Evolutionary conservation across 2,113 vertebrate species (phyloP).

Genomic region (Clarias gariepinus): DNA sequence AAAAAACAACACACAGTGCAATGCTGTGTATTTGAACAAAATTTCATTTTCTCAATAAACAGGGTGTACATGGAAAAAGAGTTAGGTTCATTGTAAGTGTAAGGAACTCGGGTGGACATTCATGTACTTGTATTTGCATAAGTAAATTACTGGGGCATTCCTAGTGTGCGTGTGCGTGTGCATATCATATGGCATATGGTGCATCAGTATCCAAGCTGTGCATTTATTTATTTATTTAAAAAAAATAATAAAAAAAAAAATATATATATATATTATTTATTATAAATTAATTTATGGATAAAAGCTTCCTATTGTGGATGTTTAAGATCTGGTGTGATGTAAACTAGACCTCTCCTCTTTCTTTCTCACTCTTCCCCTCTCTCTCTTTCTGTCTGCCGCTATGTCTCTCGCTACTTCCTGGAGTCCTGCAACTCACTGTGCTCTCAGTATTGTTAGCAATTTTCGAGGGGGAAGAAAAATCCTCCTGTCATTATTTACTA

Average conservation of each 20-base stretch:
- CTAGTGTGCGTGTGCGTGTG: background rate
- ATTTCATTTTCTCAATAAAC: background rate
- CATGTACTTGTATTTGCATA: background rate
- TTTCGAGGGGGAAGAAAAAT: slow-evolving; percentile 48
- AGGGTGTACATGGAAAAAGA: background rate
- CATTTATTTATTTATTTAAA: too few species aligned
- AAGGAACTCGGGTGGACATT: background rate
- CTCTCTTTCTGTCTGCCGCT: slow-evolving; percentile 22
- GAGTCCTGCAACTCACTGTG: slow-evolving; percentile 32
- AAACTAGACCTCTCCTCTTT: background rate
- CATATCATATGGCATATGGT: background rate
- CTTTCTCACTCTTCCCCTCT: background rate
- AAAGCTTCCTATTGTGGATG: background rate
- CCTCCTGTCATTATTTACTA: slow-evolving; percentile 58
- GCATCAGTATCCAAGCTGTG: background rate
- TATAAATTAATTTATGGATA: too few species aligned
- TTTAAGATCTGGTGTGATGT: background rate
- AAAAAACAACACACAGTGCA: background rate
- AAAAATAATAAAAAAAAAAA: background rate
- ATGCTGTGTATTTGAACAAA: background rate
- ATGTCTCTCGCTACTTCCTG: slow-evolving; percentile 48
- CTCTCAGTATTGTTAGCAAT: slow-evolving; percentile 62
- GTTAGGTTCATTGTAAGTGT: background rate
- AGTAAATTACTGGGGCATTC: background rate
- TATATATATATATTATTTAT: too few species aligned